Base-by-base conservation (phyloP, 1,140 invertebrate species). In the Diprion similis region DNA sequence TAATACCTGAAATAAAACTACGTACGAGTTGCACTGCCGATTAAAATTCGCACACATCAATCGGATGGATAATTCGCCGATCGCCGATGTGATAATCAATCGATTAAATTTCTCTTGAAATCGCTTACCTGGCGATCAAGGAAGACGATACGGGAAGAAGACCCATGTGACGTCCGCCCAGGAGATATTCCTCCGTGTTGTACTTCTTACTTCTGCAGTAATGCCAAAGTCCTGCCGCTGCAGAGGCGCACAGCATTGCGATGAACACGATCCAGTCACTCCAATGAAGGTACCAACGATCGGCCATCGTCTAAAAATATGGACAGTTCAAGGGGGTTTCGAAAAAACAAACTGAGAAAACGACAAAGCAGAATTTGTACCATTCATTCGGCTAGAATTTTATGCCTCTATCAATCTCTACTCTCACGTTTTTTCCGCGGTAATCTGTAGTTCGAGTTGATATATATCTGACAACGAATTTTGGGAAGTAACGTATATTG, bases 1-100 rank as follows among this genome's bases (percentile, higher is more conserved):
- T 96, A 47, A 97, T 94, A 68, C 95, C 95, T 0, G 95, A 97
- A 83, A 97, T 93, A 84, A 97, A 96, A 81, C 93, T 95, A 80
- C 46, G 72, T 19, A 46, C 51, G n/a, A 13, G 51, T 17, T 37
- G 51, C 51, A 17, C 6, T 13, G 51, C 11, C 4, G n/a, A 59
- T 59, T 59, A 10, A 37, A 37, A 37, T 72, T 18, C 8, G 47
- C 65, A 46, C 17, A 66, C 17, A 18, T 18, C 13, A 46, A 69
- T 72, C 18, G 17, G 45, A 37, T 59, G 3, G 46, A 48, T 17
- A 64, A 46, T 45, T 13, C 71, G 70, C 17, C 18, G 46, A 51
- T 68, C n/a, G 24, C 17, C 66, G 70, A 46, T 59, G 65, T 13
- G n/a, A 68, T 66, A 71, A 66, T 24, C 47, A 66, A 37, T 64